Base-by-base conservation (phyloP, 2,888 invertebrate genomes). In the Portevinia maculata region DNA sequence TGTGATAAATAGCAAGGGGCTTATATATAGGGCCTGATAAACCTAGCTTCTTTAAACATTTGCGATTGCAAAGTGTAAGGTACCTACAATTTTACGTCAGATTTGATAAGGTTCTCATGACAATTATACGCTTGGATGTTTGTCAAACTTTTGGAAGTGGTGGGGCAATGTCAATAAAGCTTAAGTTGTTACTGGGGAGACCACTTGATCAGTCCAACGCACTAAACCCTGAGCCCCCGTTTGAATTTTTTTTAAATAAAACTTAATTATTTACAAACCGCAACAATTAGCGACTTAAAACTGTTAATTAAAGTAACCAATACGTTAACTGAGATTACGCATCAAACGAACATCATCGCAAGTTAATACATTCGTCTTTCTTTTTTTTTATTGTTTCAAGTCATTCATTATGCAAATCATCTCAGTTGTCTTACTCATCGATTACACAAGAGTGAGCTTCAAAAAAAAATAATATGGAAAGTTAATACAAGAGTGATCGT, bases 381-480 rank as follows among this genome's bases (percentile, higher is more conserved):
- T 2, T 8, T 17, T 24, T 13, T 4, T 44, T 11, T 39, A 6
- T 39, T 6, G 11, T 21, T 19, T 11, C 0, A 11, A 17, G 17
- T 4, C 30, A 52, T 13, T 3, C 24, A 28, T 28, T 41, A 57
- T 57, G 30, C 44, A 32, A 46, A 34, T 30, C 19, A 46, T 19
- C 15, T 3, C 13, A 46, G 21, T 48, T 17, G 11, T 13, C n/a
- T 62, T 62, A 62, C 48, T 62, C 62, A 62, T 62, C 34, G 62
- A 37, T 62, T 62, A 48, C 13, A 60, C 32, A 60, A 34, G 34
- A 53, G 34, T 28, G 6, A 37, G 13, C 37, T 13, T 5, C 6
- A 37, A 37, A n/a, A 39, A 2, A 13, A 48, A 24, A 37, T 21
- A 19, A 11, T 30, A 11, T 32, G 46, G 13, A 46, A 44, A 46